Evolutionary conservation across 2,888 invertebrate genomes (phyloP), one percentile per base, ranked within the genome.

Genomic region (Scaptomyza reducta): DNA sequence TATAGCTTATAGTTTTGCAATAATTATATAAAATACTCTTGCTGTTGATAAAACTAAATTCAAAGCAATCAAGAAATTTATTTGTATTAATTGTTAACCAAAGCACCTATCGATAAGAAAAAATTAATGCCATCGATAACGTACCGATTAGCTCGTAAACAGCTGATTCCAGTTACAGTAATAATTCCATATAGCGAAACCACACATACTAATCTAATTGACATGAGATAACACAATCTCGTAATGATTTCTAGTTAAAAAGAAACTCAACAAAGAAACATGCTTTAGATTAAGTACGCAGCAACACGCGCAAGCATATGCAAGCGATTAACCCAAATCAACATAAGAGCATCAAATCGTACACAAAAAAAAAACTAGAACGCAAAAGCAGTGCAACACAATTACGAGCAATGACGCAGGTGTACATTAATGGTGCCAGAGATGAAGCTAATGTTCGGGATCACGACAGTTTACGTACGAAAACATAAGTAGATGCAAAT

Each of bases 351-450:
- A 11, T 49, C 63, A 33, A 41, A 58, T 55, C 46, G 73, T 77
- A 64, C 22, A 7, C 4, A 54, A 67, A 11, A 33, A 40, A 66
- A 57, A 67, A 58, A 50, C 9, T 55, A 62, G 55, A 62, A 62
- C 74, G 51, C 47, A 73, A 47, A 49, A 58, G 29, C 46, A 44
- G 22, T 45, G 44, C 31, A 41, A 42, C 38, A 27, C 25, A 61
- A 63, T 66, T 70, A 61, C 58, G 54, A 59, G 41, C 47, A 40
- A 85, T 85, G 88, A 70, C 87, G 57, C 70, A 88, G 67, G 56
- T 90, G 27, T 90, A 79, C 58, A 67, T 91, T 44, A 89, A 90
- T 64, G 90, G 90, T 11, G 59, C 68, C 3, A 77, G 68, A 41
- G 90, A 91, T 65, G 88, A 87, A 31, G 55, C 69, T 31, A 82